Conservation (phyloP, 30 jellyfish, hydroid and myxozoan genomes). For the Aurelia sp. region DNA sequence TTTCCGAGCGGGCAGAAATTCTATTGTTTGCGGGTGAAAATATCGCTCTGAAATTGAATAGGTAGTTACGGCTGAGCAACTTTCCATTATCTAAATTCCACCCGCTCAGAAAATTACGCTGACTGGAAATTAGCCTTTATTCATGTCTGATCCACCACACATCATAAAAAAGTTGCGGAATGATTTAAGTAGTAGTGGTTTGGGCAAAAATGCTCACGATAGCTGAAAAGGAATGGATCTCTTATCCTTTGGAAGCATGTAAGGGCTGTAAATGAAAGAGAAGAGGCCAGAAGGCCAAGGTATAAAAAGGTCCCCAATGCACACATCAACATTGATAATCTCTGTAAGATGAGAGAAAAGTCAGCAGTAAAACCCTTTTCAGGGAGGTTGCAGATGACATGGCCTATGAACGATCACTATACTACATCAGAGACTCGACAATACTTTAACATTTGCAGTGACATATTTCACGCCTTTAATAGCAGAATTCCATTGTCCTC, state of each 20-base stretch:
- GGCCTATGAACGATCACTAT: not conserved
- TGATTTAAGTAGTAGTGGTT: not conserved
- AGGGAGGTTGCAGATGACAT: not conserved
- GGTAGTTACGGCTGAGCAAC: too few relatives aligned
- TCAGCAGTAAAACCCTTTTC: constrained; percentile 7
- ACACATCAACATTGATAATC: not conserved
- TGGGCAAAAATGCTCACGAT: not conserved
- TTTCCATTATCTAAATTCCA: too few relatives aligned
- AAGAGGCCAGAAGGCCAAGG: not conserved
- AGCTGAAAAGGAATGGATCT: not conserved
- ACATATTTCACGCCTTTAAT: not conserved
- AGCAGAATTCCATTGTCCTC: not conserved
- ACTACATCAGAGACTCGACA: not conserved
- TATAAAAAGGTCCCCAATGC: not conserved
- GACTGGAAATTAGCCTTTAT: too few relatives aligned
- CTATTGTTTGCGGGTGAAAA: too few relatives aligned
- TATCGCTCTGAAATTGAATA: too few relatives aligned
- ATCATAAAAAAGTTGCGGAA: constrained; percentile 9
- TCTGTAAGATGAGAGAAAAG: constrained; percentile 3
- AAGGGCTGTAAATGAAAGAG: not conserved
- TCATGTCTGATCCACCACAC: constrained; percentile 22
- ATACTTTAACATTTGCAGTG: not conserved
- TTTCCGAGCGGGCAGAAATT: too few relatives aligned
- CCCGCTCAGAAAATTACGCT: too few relatives aligned
- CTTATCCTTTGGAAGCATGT: not conserved